Conservation (phyloP, 2,888 invertebrate genomes). For the Mystacides longicornis region DNA sequence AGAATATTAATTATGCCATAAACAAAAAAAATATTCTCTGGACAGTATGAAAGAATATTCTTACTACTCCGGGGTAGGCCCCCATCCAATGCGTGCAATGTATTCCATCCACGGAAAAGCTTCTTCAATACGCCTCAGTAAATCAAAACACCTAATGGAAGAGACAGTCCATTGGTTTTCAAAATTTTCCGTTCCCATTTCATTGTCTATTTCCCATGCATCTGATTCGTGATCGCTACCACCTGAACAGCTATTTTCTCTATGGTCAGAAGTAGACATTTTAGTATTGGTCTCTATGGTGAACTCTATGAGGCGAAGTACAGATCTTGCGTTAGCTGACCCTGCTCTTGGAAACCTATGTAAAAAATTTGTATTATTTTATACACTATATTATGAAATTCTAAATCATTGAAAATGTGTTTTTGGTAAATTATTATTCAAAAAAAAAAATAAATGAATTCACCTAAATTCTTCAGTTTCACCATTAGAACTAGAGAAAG, state of each 20-base stretch:
- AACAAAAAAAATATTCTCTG: neutral
- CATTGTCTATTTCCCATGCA: constrained; percentile 8
- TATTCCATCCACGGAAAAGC: constrained; percentile 94
- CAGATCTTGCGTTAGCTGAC: constrained; percentile 83
- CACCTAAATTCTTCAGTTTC: constrained; percentile 73
- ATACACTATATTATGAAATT: no score
- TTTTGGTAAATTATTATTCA: no score
- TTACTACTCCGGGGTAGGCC: constrained; percentile 62
- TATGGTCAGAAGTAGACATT: constrained; percentile 1
- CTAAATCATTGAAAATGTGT: no score
- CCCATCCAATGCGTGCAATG: constrained; percentile 92
- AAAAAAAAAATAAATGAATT: neutral
- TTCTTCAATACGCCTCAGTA: constrained; percentile 67
- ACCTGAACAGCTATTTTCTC: constrained; percentile 4
- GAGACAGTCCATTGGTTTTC: neutral
- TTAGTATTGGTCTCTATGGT: constrained; percentile 28
- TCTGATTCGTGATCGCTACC: constrained; percentile 8
- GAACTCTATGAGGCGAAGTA: constrained; percentile 79
- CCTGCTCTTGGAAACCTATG: constrained; percentile 81
- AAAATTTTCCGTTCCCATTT: neutral
- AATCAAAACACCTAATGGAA: constrained; percentile 50
- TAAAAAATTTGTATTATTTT: no score
- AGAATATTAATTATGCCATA: neutral
- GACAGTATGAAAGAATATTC: constrained; percentile 29
- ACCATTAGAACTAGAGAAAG: constrained; percentile 69